phyloP scores from a whole-genome alignment of 2,113 vertebrate species.

The Mus pahari region DNA sequence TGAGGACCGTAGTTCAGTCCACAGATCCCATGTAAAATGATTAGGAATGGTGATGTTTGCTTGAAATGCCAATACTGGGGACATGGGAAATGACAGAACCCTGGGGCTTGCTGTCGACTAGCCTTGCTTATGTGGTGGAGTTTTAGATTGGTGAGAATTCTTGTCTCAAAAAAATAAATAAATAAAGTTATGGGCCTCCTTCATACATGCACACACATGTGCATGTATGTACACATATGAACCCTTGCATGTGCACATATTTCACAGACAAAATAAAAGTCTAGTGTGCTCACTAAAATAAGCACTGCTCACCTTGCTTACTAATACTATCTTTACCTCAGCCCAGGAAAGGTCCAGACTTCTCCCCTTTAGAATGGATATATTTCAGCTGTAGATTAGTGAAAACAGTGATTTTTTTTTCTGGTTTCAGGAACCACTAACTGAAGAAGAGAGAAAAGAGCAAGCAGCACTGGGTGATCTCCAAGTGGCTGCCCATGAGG shows the following conservation, averaged over 20 bases:
- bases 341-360: neutral
- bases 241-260: neutral
- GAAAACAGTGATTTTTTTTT: slow-evolving; percentile 48
- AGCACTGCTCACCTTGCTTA: slow-evolving; percentile 9
- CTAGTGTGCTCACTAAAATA: neutral
- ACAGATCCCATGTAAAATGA: neutral
- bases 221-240: neutral
- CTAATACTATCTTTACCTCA: neutral
- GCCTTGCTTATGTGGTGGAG: no score
- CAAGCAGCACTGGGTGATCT: slow-evolving; percentile 84
- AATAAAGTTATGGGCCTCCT: no score
- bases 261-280: neutral
- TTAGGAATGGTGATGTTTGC: neutral
- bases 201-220: neutral
- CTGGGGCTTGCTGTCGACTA: neutral
- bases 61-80: neutral
- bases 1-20: neutral
- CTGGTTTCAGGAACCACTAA: slow-evolving; percentile 90
- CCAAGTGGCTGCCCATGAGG: slow-evolving; percentile 78
- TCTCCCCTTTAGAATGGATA: neutral
- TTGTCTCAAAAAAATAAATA: neutral
- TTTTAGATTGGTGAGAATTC: neutral
- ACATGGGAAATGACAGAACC: neutral
- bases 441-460: slow-evolving; percentile 89
- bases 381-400: slow-evolving; percentile 26